Percentiles rank a stretch among this genome's conserved stretches.
Evolutionary conservation across 2,888 invertebrate species (phyloP).

Genomic region (Atrina japonica): DNA sequence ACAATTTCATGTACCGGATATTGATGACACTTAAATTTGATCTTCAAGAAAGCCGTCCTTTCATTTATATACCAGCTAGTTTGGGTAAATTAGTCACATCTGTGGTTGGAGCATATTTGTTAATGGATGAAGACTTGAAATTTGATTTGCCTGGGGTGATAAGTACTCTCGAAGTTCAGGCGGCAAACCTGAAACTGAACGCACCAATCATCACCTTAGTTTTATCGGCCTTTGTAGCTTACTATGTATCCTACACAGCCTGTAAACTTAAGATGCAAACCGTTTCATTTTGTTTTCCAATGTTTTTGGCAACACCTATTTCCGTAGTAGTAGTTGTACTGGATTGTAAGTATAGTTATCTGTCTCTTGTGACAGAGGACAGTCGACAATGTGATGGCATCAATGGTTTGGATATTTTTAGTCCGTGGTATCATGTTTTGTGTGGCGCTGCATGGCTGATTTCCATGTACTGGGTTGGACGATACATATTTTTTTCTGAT

Average conservation of each 20-base stretch:
- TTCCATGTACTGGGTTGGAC: constrained; percentile 72
- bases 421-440: constrained; percentile 41
- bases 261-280: constrained; percentile 82
- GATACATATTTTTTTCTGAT: constrained; percentile 75
- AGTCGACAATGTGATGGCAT: constrained; percentile 22
- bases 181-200: constrained; percentile 21
- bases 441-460: constrained; percentile 63
- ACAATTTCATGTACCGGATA: constrained; percentile 35
- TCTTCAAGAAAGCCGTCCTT: constrained; percentile 54
- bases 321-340: constrained; percentile 45
- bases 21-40: constrained; percentile 55
- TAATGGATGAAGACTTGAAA: background rate
- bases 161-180: background rate
- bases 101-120: constrained; percentile 11
- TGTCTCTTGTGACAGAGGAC: constrained; percentile 29
- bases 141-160: constrained; percentile 10
- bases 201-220: constrained; percentile 50
- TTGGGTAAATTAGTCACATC: constrained; percentile 48
- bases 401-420: background rate
- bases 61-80: constrained; percentile 45
- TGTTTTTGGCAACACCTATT: constrained; percentile 79
- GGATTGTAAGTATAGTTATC: constrained; percentile 35
- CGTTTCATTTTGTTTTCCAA: constrained; percentile 80
- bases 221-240: constrained; percentile 62
- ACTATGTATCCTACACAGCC: constrained; percentile 82